Evolutionary conservation across 1,140 invertebrate genomes (phyloP), one percentile per base, ranked within the genome.

Genomic region (Scylla paramamosain): DNA sequence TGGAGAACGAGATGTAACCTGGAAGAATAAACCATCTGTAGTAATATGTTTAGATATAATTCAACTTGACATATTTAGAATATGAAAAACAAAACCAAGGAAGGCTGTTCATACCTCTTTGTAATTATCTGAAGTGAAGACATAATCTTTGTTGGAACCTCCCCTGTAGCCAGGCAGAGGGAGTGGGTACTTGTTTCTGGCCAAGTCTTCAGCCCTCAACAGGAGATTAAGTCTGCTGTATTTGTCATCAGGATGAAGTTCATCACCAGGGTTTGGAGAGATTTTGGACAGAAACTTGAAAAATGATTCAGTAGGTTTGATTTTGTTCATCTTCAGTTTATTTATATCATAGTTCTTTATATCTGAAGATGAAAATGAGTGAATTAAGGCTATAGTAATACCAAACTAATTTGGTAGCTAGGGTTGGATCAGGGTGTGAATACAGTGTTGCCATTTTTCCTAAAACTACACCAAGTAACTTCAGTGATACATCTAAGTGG

Each of bases 1-100:
- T 39, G 94, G 94, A 46, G 94, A 95, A 0, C 6, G 10, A 10
- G 86, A 48, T 82, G 31, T 77, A 14, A 95, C 91, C 94, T 95
- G 91, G 67, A 12, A 29, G 86, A 52, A 0, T 46, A 83, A 84
- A 45, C 28, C 28, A 4, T 59, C 39, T 39, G 39, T 6, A 39
- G 39, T 39, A 1, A 39, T 39, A 6, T 6, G 6, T 39, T 39
- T 2, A 39, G 39, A 39, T 39, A 39, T 39, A 39, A 39, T 1
- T 2, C 1, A 39, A 39, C 39, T 39, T 39, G 39, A 1, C 39
- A 39, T 39, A 39, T 39, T 2, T 39, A 39, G 39, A 39, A 39
- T 39, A 39, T 6, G 6, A 39, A 39, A 39, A 39, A 39, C 6
- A 39, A 39, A 39, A 39, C 6, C 39, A 39, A 39, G 39, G 39